Percentiles rank a stretch among this genome's conserved stretches.
phyloP scores from a whole-genome alignment of 2,888 invertebrate genomes.

The Standfussiana lucernea region DNA sequence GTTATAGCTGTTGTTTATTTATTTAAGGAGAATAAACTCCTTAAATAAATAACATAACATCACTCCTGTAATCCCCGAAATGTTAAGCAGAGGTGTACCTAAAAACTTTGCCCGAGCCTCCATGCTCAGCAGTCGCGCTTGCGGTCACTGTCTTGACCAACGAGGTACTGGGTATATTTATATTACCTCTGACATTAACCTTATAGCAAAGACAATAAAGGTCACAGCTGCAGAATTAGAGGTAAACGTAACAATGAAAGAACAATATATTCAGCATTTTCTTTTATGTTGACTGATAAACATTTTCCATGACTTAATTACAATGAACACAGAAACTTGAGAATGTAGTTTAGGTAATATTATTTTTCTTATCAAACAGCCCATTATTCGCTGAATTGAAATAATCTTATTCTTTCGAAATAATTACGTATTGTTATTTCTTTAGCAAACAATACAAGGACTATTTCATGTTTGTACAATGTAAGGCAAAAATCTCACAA shows the following conservation, averaged over 20 bases:
- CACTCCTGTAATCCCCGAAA: too few species aligned
- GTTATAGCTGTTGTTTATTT: too few species aligned
- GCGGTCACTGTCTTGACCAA: neutral
- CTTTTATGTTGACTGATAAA: constrained; percentile 3
- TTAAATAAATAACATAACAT: too few species aligned
- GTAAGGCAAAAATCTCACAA: neutral
- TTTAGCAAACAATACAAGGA: neutral
- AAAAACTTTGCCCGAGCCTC: too few species aligned
- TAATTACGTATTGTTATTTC: neutral
- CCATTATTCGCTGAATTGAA: constrained; percentile 5
- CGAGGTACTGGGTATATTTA: neutral
- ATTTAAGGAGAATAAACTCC: too few species aligned
- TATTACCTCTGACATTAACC: neutral
- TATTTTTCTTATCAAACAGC: neutral
- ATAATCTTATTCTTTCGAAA: neutral
- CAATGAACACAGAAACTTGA: neutral
- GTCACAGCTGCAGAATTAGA: neutral
- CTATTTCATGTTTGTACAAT: neutral
- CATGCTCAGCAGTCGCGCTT: too few species aligned
- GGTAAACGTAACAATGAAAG: neutral
- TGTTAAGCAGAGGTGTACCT: too few species aligned
- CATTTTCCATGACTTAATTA: constrained; percentile 2
- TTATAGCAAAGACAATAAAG: neutral
- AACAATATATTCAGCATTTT: neutral
- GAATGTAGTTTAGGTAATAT: neutral